phyloP scores from a whole-genome alignment of 2,888 invertebrate genomes.

The Pammene fasciana region DNA sequence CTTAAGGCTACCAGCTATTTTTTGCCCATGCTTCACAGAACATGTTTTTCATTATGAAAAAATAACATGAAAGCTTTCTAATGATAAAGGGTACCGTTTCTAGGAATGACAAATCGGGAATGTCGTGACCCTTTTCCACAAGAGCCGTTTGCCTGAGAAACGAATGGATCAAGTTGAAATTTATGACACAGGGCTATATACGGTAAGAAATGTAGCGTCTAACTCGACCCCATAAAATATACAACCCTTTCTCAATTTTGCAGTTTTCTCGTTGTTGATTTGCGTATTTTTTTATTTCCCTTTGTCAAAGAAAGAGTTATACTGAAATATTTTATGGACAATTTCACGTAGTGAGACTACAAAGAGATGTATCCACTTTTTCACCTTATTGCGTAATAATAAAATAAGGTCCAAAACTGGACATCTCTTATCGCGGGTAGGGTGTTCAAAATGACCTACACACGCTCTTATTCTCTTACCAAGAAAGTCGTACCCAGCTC shows the following conservation, averaged over 20 bases:
- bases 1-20: no score
- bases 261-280: neutral
- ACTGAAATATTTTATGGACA: neutral
- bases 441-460: no score
- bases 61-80: neutral
- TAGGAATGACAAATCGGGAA: slow-evolving; percentile 6
- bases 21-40: no score
- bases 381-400: no score
- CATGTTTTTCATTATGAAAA: neutral
- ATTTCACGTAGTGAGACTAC: no score
- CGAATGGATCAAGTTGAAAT: slow-evolving; percentile 18
- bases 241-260: neutral
- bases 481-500: no score
- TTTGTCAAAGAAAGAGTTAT: neutral
- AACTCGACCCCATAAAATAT: slow-evolving; percentile 14
- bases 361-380: no score
- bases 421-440: no score
- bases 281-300: neutral
- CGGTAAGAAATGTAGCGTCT: slow-evolving; percentile 15
- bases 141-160: slow-evolving; percentile 4
- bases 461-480: no score
- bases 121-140: slow-evolving; percentile 13
- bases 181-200: slow-evolving; percentile 6
- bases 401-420: no score
- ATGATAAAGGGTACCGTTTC: neutral